These are phyloP conservation scores for Drosophila rufa DNA, from an alignment of 1,140 invertebrate species.

Conservation along the genomic window DNA sequence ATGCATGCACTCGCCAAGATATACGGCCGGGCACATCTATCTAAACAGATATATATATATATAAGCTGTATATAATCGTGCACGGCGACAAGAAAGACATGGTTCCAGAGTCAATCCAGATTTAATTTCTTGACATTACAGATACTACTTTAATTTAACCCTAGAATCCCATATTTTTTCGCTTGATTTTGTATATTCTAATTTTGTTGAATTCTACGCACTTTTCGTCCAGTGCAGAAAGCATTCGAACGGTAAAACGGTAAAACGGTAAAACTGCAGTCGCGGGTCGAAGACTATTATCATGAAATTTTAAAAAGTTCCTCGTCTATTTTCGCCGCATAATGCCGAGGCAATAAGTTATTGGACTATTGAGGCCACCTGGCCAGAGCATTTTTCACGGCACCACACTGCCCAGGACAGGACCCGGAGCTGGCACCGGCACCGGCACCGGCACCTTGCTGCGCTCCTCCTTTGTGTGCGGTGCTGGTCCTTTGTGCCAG, in stretches of 20 bases:
- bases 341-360: constrained; percentile 71
- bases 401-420: constrained; percentile 1
- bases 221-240: not conserved
- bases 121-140: no score
- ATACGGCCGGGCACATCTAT: constrained; percentile 24
- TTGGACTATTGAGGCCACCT: constrained; percentile 78
- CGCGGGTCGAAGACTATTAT: constrained; percentile 51
- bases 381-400: constrained; percentile 37
- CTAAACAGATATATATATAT: constrained; percentile 12
- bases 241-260: constrained; percentile 12
- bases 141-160: no score
- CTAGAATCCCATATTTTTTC: no score
- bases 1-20: constrained; percentile 40
- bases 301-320: constrained; percentile 78
- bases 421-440: not conserved
- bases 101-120: not conserved
- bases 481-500: constrained; percentile 2
- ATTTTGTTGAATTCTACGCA: not conserved
- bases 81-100: not conserved
- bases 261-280: constrained; percentile 37
- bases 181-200: no score
- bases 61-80: constrained; percentile 8
- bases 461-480: not conserved
- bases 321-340: constrained; percentile 62
- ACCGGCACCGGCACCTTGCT: constrained; percentile 3